These are phyloP conservation scores for Zosterops lateralis DNA, from an alignment of 2,113 vertebrate species.

Conservation along the genomic window DNA sequence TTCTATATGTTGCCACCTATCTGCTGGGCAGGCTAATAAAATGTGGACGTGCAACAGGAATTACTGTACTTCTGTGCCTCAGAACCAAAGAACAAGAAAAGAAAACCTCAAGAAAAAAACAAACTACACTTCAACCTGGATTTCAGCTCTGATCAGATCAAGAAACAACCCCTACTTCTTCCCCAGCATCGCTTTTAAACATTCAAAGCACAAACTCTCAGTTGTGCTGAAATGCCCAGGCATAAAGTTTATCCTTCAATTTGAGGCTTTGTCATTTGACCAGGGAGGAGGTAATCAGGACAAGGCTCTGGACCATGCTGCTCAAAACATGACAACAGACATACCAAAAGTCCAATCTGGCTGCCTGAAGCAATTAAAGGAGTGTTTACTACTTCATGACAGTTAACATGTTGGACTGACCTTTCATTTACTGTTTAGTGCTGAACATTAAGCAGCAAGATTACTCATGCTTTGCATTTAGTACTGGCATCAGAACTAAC, in stretches of 20 bases:
- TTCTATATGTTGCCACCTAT: neutral
- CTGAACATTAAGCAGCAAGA: slow-evolving; percentile 14
- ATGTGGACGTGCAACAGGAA: neutral
- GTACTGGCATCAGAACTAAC: slow-evolving; percentile 9
- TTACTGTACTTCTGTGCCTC: neutral
- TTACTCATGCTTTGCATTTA: slow-evolving; percentile 38
- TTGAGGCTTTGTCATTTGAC: slow-evolving; percentile 47
- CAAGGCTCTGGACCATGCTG: neutral
- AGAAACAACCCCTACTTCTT: neutral
- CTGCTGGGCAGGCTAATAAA: neutral
- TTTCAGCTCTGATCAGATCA: neutral
- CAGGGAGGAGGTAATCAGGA: slow-evolving; percentile 1
- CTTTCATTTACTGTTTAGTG: slow-evolving; percentile 53
- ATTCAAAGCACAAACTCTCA: neutral
- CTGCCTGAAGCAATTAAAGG: slow-evolving; percentile 34
- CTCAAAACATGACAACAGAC: slow-evolving; percentile 36
- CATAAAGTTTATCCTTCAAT: slow-evolving; percentile 30
- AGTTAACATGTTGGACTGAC: slow-evolving; percentile 48
- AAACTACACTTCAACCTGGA: neutral
- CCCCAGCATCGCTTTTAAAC: fast-evolving
- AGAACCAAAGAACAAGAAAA: neutral
- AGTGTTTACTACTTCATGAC: slow-evolving; percentile 16
- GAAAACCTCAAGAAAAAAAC: neutral
- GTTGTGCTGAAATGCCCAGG: neutral
- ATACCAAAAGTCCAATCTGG: slow-evolving; percentile 5